These are phyloP conservation scores for Anas platyrhynchos DNA, from an alignment of 2,113 vertebrate genomes.

Conservation along the genomic window DNA sequence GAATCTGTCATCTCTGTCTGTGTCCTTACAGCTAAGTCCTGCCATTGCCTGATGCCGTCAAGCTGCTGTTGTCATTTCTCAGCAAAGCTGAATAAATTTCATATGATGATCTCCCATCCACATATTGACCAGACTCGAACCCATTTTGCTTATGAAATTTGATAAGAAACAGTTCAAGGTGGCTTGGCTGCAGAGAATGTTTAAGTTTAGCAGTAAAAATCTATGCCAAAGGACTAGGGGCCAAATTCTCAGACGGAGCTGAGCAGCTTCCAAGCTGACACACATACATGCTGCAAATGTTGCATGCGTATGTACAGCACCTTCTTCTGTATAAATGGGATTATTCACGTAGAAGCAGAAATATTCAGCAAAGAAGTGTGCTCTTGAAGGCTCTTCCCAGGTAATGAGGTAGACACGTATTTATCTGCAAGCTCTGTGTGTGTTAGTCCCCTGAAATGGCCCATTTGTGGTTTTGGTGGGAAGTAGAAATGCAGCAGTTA, in stretches of 20 bases:
- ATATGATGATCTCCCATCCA: neutral
- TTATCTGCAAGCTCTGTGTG: constrained; percentile 22
- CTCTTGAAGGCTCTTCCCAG: constrained; percentile 11
- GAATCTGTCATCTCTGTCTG: neutral
- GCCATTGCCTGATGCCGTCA: neutral
- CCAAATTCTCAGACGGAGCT: neutral
- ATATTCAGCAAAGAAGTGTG: neutral
- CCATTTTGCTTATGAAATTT: constrained; percentile 34
- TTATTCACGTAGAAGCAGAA: neutral
- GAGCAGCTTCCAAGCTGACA: neutral
- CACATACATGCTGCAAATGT: neutral
- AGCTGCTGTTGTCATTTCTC: neutral
- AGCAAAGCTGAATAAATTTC: neutral
- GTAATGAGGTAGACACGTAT: constrained; percentile 5
- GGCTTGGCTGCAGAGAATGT: constrained; percentile 23
- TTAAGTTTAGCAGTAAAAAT: constrained; percentile 36
- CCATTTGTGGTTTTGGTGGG: neutral
- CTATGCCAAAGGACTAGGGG: neutral
- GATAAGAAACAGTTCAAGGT: constrained; percentile 33
- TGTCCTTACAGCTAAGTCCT: neutral
- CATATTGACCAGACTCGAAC: neutral
- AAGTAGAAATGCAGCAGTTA: constrained; percentile 28
- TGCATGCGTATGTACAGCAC: neutral
- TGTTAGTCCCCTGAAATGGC: constrained; percentile 1
- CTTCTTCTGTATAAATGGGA: neutral